Evolutionary conservation across 2,888 invertebrate genomes (phyloP).

Genomic region (Apodemia zela): DNA sequence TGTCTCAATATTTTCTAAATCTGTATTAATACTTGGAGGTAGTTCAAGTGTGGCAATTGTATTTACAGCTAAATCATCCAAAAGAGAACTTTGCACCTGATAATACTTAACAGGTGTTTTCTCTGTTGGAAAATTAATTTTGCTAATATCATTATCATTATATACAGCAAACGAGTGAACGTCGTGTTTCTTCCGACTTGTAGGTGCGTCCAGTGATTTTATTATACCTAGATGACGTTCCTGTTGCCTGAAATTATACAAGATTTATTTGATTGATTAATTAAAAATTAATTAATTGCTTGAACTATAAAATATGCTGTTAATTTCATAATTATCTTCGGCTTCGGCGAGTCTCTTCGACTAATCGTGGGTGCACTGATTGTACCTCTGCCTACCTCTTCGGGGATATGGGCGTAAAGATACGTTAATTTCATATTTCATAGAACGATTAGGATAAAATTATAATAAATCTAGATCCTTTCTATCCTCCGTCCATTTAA

Average conservation of each 20-base stretch:
- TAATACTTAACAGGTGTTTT: constrained; percentile 52
- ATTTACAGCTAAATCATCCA: constrained; percentile 31
- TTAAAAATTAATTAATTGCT: too few relatives aligned
- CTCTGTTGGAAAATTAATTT: constrained; percentile 41
- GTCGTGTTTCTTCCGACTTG: constrained; percentile 69
- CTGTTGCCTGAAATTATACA: constrained; percentile 83
- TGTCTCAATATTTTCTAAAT: constrained; percentile 40
- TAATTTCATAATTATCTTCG: too few relatives aligned
- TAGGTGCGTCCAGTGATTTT: constrained; percentile 69
- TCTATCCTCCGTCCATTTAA: too few relatives aligned
- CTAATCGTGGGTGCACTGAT: too few relatives aligned
- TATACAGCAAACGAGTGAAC: constrained; percentile 70
- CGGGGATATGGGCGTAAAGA: too few relatives aligned
- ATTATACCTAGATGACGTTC: constrained; percentile 88
- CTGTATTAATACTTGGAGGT: constrained; percentile 23
- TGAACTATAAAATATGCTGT: too few relatives aligned
- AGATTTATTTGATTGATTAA: not conserved
- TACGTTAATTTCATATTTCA: too few relatives aligned
- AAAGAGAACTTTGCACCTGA: constrained; percentile 49
- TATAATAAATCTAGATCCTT: too few relatives aligned
- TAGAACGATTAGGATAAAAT: too few relatives aligned
- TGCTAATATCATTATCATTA: constrained; percentile 48
- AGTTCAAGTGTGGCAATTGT: constrained; percentile 25
- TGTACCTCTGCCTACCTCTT: too few relatives aligned
- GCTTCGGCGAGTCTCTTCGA: too few relatives aligned